phyloP scores from a whole-genome alignment of 2,113 vertebrate genomes.

The Cervus canadensis region DNA sequence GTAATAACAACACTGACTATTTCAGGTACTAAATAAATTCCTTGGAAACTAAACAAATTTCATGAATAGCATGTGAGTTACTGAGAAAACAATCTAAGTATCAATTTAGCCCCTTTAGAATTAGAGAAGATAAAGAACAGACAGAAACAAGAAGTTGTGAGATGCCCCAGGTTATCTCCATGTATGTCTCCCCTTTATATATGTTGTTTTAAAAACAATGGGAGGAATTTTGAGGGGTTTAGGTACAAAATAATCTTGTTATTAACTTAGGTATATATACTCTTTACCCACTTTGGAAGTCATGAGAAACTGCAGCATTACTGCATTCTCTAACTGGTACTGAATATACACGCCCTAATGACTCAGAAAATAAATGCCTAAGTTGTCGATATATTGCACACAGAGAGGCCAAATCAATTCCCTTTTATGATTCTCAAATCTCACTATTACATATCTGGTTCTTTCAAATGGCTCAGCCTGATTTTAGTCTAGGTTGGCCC shows the following conservation, averaged over 20 bases:
- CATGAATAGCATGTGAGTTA: background rate
- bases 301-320: background rate
- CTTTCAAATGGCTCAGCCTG: background rate
- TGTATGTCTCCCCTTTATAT: background rate
- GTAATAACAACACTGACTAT: background rate
- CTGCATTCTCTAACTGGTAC: background rate
- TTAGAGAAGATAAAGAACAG: background rate
- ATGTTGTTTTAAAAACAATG: background rate
- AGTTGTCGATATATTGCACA: background rate
- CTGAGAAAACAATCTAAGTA: background rate
- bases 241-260: background rate
- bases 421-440: background rate
- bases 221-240: background rate
- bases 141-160: background rate
- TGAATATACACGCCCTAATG: background rate
- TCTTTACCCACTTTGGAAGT: background rate
- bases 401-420: background rate
- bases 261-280: background rate
- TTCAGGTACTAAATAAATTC: background rate
- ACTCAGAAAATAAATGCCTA: background rate
- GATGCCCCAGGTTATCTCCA: background rate
- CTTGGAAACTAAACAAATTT: background rate
- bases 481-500: background rate
- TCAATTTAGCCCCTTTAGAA: background rate
- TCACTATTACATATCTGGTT: background rate